A percentile compares a stretch with the other conserved stretches of the same genome.
phyloP scores from a whole-genome alignment of 2,797 vertebrate genomes.

The Sternarchorhynchus goeldii region DNA sequence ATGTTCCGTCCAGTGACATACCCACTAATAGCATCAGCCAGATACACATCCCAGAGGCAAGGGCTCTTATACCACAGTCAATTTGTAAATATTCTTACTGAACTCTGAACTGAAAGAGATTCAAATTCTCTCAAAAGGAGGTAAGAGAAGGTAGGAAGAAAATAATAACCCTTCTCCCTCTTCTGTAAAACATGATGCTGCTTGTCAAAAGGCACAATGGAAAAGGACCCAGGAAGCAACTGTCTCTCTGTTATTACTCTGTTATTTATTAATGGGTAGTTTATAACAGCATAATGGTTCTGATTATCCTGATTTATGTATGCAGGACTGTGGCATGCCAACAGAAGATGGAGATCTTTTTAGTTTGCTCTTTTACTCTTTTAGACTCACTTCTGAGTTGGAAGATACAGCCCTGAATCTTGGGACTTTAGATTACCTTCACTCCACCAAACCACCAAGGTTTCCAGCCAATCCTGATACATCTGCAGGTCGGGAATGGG shows the following conservation, averaged over 20 bases:
- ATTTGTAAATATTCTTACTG: conserved; percentile 45
- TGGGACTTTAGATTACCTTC: not conserved
- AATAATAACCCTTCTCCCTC: conserved; percentile 11
- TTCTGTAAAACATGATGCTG: conserved; percentile 39
- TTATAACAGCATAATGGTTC: conserved; percentile 30
- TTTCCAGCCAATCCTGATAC: not conserved
- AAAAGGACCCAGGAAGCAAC: conserved; percentile 12
- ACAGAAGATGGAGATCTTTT: conserved; percentile 6
- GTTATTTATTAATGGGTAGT: conserved; percentile 32
- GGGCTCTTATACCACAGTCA: conserved; percentile 45
- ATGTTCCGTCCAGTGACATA: conserved; percentile 38
- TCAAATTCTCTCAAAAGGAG: conserved; percentile 12
- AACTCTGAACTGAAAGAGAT: conserved; percentile 36
- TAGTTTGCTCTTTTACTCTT: not conserved
- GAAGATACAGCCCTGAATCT: not conserved
- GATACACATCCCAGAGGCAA: conserved; percentile 45
- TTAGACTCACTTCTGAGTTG: not conserved
- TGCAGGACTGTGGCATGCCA: conserved; percentile 40
- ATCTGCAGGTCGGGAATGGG: not conserved
- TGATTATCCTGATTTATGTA: conserved; percentile 14
- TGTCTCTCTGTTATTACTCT: conserved; percentile 7
- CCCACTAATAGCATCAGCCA: conserved; percentile 27
- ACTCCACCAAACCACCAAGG: not conserved
- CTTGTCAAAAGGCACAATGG: conserved; percentile 11
- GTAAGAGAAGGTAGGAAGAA: conserved; percentile 8